Evolutionary conservation across 2,113 vertebrate genomes (phyloP).

Genomic region (Apaloderma vittatum): DNA sequence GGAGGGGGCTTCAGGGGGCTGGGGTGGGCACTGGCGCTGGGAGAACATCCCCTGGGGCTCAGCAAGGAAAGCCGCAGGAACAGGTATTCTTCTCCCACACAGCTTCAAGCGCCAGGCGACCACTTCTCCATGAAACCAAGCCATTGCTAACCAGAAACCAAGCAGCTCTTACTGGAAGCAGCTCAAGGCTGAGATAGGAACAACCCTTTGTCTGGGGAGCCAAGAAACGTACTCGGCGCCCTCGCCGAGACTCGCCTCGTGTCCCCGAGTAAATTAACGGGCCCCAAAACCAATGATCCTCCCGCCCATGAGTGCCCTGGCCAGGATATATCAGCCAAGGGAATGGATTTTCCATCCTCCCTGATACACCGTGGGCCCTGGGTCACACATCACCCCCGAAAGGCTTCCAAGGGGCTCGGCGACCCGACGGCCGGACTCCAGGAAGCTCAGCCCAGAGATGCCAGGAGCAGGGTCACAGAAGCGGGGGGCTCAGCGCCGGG

Average conservation of each 20-base stretch:
- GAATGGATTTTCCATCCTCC: slow-evolving; percentile 48
- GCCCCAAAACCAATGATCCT: not conserved
- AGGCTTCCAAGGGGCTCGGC: not conserved
- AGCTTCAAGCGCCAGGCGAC: not conserved
- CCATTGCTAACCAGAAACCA: not conserved
- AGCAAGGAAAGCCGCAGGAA: not conserved
- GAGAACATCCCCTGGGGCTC: not conserved
- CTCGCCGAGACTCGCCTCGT: not conserved
- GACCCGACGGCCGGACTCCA: rapidly evolving
- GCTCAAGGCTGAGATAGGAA: not conserved
- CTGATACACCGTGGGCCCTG: not conserved
- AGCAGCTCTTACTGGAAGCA: not conserved
- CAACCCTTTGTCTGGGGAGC: not conserved
- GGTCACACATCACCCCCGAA: not conserved
- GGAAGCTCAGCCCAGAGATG: not conserved
- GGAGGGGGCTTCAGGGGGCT: not conserved
- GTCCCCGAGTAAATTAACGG: not conserved
- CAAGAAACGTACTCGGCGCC: not conserved
- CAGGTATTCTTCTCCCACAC: not conserved
- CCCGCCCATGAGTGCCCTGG: rapidly evolving
- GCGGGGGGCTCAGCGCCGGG: rapidly evolving
- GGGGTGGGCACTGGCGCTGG: not conserved
- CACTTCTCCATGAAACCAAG: not conserved
- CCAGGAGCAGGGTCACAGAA: not conserved
- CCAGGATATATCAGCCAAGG: rapidly evolving